phyloP scores from a whole-genome alignment of 2,888 invertebrate genomes.

The Heliothis peltigera region DNA sequence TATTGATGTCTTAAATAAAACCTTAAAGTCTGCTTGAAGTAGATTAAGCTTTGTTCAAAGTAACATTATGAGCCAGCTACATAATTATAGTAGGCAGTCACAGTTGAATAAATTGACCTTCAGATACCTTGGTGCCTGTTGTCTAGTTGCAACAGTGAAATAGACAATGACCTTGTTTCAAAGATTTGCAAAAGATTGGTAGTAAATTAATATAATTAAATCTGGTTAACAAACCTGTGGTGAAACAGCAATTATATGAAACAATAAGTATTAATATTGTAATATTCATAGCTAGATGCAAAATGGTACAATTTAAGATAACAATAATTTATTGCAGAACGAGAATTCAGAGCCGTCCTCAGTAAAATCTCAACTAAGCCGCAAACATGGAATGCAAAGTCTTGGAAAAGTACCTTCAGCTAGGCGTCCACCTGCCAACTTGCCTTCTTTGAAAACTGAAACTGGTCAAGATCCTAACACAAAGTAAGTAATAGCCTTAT shows the following conservation, averaged over 20 bases:
- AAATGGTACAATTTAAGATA: not conserved
- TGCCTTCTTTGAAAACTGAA: conserved; percentile 99
- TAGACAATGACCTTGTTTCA: conserved; percentile 60
- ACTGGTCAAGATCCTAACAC: conserved; percentile 88
- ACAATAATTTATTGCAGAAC: conserved; percentile 45
- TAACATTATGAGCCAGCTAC: conserved; percentile 27
- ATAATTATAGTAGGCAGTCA: conserved; percentile 38
- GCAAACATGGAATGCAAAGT: conserved; percentile 99
- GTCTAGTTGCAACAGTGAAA: conserved; percentile 54
- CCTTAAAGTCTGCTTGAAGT: not conserved
- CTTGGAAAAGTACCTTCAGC: conserved; percentile 99
- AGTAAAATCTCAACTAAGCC: conserved; percentile 96
- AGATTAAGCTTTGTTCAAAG: not conserved
- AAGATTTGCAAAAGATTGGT: conserved; percentile 20
- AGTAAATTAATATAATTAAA: conserved; percentile 19
- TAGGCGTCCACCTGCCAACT: conserved; percentile 99
- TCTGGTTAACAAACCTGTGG: conserved; percentile 6
- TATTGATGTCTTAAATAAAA: not conserved
- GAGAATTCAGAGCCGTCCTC: conserved; percentile 95
- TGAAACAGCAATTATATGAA: not conserved
- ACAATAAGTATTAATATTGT: not conserved
- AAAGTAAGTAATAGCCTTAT: conserved; percentile 75
- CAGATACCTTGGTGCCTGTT: conserved; percentile 52
- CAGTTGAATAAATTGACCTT: conserved; percentile 67
- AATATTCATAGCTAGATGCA: not conserved